Base-by-base conservation (phyloP, 2,888 invertebrate genomes). In the Lasioglossum marginatum region DNA sequence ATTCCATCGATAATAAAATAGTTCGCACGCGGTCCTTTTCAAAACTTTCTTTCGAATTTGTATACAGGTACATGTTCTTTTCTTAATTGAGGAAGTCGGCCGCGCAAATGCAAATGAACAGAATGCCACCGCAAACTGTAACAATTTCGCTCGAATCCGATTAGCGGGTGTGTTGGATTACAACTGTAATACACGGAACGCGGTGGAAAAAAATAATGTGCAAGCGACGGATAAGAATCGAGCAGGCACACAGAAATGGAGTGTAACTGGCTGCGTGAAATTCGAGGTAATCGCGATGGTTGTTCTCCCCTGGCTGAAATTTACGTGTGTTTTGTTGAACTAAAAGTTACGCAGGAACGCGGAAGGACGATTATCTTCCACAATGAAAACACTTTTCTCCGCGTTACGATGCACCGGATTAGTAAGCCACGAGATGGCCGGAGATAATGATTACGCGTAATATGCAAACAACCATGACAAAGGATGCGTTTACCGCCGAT, bases 261-360 rank as follows among this genome's bases (percentile, higher is more conserved):
- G 45, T 57, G 43, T 37, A 48, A 63, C 68, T 6, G 27, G 14
- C 48, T 40, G 19, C 23, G 48, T 14, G 82, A 70, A 77, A 57
- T 73, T 57, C 34, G n/a, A 40, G 27, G 57, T 75, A 78, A 82
- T 77, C 45, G 70, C 23, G 4, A 3, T 4, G 19, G 31, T 72
- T 43, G 27, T 82, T 76, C 81, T 76, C 72, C 72, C 27, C 27
- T 75, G 31, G 1, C 40, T 70, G 45, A 73, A 70, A 31, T 82
- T 77, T 60, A n/a, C 45, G 16, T 23, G 0, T 2, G 57, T 60
- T 82, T 76, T 60, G 72, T 31, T 6, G 2, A 14, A 5, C 73
- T 37, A 8, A 48, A 60, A 16, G 45, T 82, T 82, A 60, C 27
- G 12, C n/a, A 27, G 77, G 84, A 82, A 84, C 27, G 78, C 83